Evolutionary conservation across 1,140 invertebrate species (phyloP).

Genomic region (Parasteatoda tepidariorum): DNA sequence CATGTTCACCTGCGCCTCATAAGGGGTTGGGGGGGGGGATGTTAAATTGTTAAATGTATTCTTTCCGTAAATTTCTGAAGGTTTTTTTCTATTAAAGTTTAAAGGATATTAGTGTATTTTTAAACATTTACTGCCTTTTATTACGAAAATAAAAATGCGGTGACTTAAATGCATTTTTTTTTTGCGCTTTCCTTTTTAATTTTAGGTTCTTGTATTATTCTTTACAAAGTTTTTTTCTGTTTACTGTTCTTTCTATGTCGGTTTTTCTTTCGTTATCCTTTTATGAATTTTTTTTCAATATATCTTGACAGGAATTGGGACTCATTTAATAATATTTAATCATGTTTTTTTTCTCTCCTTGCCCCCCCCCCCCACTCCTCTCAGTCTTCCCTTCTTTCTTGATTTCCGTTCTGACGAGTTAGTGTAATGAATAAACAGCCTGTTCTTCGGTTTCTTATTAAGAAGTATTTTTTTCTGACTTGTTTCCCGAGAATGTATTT

Average conservation of each 20-base stretch:
- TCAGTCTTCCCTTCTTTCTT: not conserved
- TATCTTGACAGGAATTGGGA: not conserved
- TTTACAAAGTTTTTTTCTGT: not conserved
- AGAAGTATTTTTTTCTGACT: too few species aligned
- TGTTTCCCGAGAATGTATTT: too few species aligned
- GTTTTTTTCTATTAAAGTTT: too few species aligned
- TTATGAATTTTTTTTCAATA: not conserved
- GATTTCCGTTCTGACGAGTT: conserved; percentile 12
- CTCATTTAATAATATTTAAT: conserved; percentile 34
- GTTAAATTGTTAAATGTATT: too few species aligned
- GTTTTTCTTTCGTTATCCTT: not conserved
- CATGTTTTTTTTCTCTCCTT: not conserved
- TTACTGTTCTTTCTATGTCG: not conserved
- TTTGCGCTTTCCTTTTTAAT: not conserved
- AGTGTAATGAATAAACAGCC: conserved; percentile 12
- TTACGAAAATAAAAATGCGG: too few species aligned
- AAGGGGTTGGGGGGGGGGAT: too few species aligned
- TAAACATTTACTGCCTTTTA: conserved; percentile 1
- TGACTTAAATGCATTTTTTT: not conserved
- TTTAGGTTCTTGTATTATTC: not conserved
- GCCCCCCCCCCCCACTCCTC: not conserved
- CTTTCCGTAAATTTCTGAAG: too few species aligned
- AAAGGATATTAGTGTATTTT: too few species aligned
- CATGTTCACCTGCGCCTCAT: too few species aligned
- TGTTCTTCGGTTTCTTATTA: not conserved